These are phyloP conservation scores for Protobothrops flavoviridis DNA, from an alignment of 2,113 vertebrate species.

Conservation along the genomic window DNA sequence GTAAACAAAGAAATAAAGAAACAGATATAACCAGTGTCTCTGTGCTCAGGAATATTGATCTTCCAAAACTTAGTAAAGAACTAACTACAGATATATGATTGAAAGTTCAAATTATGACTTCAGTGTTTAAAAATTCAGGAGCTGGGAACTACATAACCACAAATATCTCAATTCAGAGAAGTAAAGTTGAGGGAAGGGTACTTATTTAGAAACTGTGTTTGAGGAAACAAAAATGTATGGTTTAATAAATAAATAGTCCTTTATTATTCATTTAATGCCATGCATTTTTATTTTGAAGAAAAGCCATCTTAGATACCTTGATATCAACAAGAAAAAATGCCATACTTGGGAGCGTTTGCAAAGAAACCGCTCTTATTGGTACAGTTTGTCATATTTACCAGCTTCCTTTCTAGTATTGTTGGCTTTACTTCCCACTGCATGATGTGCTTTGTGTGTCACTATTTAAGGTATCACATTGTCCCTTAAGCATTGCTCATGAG, in stretches of 20 bases:
- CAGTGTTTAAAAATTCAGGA: slow-evolving; percentile 1
- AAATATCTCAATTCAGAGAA: not conserved
- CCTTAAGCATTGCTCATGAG: not conserved
- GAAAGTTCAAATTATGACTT: not conserved
- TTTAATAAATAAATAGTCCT: slow-evolving; percentile 12
- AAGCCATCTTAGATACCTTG: slow-evolving; percentile 19
- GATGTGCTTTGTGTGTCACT: not conserved
- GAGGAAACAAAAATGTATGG: not conserved
- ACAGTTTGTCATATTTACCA: slow-evolving; percentile 6
- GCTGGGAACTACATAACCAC: fast-evolving
- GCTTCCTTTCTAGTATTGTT: slow-evolving; percentile 17
- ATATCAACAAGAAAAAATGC: slow-evolving; percentile 28
- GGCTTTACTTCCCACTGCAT: slow-evolving; percentile 20
- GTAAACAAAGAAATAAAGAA: slow-evolving; percentile 18
- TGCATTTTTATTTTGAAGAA: slow-evolving; percentile 40
- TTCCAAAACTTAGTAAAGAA: not conserved
- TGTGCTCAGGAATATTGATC: slow-evolving; percentile 12
- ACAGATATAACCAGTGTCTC: not conserved
- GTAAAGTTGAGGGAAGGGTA: not conserved
- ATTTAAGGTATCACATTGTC: not conserved
- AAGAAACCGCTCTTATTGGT: not conserved
- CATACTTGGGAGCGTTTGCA: slow-evolving; percentile 26
- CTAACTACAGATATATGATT: not conserved
- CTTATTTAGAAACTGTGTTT: not conserved
- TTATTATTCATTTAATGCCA: not conserved